Conservation (phyloP, 1,140 invertebrate species). For the Anoplolepis gracilipes region DNA sequence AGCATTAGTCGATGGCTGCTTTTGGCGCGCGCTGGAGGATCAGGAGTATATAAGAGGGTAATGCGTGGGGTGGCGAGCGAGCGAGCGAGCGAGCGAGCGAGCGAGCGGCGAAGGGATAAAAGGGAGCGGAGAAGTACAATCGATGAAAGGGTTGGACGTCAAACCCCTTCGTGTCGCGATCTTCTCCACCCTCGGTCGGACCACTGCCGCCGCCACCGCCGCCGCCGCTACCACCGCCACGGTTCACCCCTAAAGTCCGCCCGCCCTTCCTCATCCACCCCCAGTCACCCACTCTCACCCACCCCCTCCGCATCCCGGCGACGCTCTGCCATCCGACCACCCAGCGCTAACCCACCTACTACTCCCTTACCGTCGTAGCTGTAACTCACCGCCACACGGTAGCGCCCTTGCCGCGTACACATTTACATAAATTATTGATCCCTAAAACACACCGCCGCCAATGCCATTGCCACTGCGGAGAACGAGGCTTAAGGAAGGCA, state of each 20-base stretch:
- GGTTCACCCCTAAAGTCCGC: slow-evolving; percentile 73
- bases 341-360: slow-evolving; percentile 73
- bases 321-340: slow-evolving; percentile 74
- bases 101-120: slow-evolving; percentile 79
- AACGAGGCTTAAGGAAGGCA: slow-evolving; percentile 72
- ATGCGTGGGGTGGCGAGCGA: slow-evolving; percentile 69
- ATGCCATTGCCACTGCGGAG: slow-evolving; percentile 82
- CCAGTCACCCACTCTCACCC: slow-evolving; percentile 65
- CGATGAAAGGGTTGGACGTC: slow-evolving; percentile 86
- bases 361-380: slow-evolving; percentile 77
- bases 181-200: slow-evolving; percentile 77
- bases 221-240: slow-evolving; percentile 33
- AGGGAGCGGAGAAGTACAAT: slow-evolving; percentile 84
- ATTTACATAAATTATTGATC: slow-evolving; percentile 87
- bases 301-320: slow-evolving; percentile 66
- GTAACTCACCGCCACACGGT: slow-evolving; percentile 86
- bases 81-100: slow-evolving; percentile 33
- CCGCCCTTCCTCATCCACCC: slow-evolving; percentile 66
- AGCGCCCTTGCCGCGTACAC: slow-evolving; percentile 85
- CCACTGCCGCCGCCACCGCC: slow-evolving; percentile 73
- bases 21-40: slow-evolving; percentile 71
- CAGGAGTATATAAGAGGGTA: slow-evolving; percentile 58
- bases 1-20: slow-evolving; percentile 82
- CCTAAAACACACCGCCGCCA: slow-evolving; percentile 84
- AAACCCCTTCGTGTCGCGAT: slow-evolving; percentile 83